These are phyloP conservation scores for Toxotes jaculatrix DNA, from an alignment of 2,113 vertebrate species.

Conservation along the genomic window DNA sequence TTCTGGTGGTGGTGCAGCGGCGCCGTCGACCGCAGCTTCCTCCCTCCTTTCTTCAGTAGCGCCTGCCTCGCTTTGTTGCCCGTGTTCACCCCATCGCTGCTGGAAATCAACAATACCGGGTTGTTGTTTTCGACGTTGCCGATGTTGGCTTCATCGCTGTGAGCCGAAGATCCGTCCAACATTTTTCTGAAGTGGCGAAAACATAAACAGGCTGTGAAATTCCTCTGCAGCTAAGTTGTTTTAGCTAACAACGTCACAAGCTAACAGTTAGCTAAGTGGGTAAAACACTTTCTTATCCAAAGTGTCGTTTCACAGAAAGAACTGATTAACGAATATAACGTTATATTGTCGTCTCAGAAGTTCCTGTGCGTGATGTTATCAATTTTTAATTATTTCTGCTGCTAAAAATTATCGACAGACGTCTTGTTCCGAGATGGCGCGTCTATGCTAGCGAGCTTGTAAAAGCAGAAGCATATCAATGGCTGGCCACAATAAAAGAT, in stretches of 20 bases:
- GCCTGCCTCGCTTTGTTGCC: slow-evolving; percentile 56
- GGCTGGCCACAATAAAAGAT: accelerated
- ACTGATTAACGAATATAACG: not conserved
- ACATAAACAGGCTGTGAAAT: slow-evolving; percentile 59
- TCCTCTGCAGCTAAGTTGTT: slow-evolving; percentile 21
- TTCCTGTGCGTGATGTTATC: not conserved
- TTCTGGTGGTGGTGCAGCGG: slow-evolving; percentile 65
- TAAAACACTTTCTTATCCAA: not conserved
- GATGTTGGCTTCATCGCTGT: slow-evolving; percentile 54
- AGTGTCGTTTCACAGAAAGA: not conserved
- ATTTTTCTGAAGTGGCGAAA: slow-evolving; percentile 48
- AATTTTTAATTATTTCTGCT: not conserved
- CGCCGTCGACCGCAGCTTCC: slow-evolving; percentile 52
- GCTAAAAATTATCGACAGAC: not conserved
- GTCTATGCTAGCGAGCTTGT: not conserved
- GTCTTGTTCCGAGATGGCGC: not conserved
- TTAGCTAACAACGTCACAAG: slow-evolving; percentile 58
- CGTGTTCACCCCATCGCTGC: slow-evolving; percentile 48
- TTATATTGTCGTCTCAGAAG: not conserved
- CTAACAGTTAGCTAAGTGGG: slow-evolving; percentile 33
- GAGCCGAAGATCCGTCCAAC: slow-evolving; percentile 72
- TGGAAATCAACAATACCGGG: slow-evolving; percentile 12
- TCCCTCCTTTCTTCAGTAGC: slow-evolving; percentile 76
- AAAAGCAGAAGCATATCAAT: not conserved
- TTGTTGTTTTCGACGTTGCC: slow-evolving; percentile 78